Conservation (phyloP, 2,888 invertebrate species). For the Netelia melanura region DNA sequence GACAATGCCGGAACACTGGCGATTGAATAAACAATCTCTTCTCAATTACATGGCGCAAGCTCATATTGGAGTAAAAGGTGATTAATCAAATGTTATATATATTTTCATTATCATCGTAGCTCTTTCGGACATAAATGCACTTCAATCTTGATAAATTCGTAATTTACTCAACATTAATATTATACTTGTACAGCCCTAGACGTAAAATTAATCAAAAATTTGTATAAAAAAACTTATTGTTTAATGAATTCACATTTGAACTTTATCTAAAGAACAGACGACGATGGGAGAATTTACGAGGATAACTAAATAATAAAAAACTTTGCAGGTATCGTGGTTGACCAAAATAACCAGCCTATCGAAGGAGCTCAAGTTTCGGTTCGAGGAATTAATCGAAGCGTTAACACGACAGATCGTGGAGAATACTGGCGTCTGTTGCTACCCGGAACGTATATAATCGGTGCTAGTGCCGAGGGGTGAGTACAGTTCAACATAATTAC, state of each 20-base stretch:
- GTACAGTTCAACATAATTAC: slow-evolving; percentile 66
- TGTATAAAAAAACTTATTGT: background rate
- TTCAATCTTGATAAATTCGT: background rate
- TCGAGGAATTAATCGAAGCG: slow-evolving; percentile 91
- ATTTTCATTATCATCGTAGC: too few relatives aligned
- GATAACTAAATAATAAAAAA: too few relatives aligned
- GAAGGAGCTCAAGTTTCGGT: slow-evolving; percentile 92
- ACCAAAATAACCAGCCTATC: slow-evolving; percentile 88
- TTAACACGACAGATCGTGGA: slow-evolving; percentile 92
- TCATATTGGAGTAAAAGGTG: slow-evolving; percentile 90
- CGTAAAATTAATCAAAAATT: background rate
- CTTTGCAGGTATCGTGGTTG: slow-evolving; percentile 88
- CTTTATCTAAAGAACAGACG: too few relatives aligned
- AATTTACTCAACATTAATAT: background rate
- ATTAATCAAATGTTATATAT: background rate
- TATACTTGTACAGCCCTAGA: too few relatives aligned
- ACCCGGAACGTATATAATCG: slow-evolving; percentile 94
- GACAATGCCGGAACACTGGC: slow-evolving; percentile 93
- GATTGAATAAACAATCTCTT: slow-evolving; percentile 93
- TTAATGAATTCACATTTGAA: too few relatives aligned
- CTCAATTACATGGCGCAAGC: slow-evolving; percentile 93
- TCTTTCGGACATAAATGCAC: background rate
- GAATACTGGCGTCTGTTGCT: slow-evolving; percentile 97
- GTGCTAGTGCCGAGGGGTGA: slow-evolving; percentile 91
- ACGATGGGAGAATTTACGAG: background rate